Conservation (phyloP, 2,797 vertebrate species). For the Cichlasoma orientale region DNA sequence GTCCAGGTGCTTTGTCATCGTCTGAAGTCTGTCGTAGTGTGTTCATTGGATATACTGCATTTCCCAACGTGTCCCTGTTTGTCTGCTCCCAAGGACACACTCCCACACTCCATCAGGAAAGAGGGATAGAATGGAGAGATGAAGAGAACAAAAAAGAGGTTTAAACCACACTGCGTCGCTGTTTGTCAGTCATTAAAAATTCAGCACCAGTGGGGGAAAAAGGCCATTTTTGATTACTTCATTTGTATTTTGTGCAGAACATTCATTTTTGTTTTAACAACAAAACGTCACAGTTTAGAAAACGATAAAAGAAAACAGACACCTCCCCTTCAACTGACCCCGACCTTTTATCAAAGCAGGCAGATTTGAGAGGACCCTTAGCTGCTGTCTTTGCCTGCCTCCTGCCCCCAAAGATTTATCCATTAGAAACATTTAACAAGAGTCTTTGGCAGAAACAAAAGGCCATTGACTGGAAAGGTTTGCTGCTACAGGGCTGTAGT, state of each 20-base stretch:
- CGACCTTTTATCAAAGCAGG: not conserved
- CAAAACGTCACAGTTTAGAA: conserved; percentile 52
- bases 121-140: conserved; percentile 47
- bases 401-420: conserved; percentile 1
- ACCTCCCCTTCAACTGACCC: conserved; percentile 4
- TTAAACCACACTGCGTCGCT: conserved; percentile 19
- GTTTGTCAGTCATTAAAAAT: conserved; percentile 58
- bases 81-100: conserved; percentile 46
- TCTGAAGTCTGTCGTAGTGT: conserved; percentile 48
- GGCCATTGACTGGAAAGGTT: not conserved
- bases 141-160: conserved; percentile 19
- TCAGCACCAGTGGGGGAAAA: conserved; percentile 77
- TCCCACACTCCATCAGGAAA: conserved; percentile 16
- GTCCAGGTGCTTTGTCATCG: conserved; percentile 30
- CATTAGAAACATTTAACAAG: conserved; percentile 36
- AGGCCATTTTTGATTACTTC: conserved; percentile 68
- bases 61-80: conserved; percentile 67
- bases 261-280: conserved; percentile 68
- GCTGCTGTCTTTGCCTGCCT: not conserved
- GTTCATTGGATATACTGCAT: conserved; percentile 60
- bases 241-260: conserved; percentile 62
- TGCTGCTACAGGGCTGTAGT: not conserved
- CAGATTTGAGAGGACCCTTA: not conserved
- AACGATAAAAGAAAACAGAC: conserved; percentile 4
- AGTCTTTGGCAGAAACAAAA: conserved; percentile 68